A percentile compares a stretch with the other conserved stretches of the same genome.
These are phyloP conservation scores for Tridacna gigas DNA, from an alignment of 2,888 invertebrate species.

Conservation along the genomic window DNA sequence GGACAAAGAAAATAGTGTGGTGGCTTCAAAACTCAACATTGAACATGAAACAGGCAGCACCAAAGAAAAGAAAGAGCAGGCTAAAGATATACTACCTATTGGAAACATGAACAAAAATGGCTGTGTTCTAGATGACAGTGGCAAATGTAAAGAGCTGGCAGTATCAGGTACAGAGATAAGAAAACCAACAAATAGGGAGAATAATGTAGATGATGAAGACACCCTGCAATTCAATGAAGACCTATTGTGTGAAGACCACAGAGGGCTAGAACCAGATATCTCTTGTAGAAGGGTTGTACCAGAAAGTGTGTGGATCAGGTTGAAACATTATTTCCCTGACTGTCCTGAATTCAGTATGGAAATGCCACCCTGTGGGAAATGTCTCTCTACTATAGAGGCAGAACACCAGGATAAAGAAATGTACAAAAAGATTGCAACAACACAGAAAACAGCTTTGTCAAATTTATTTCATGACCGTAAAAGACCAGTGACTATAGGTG, in stretches of 20 bases:
- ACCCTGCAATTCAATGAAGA: conserved; percentile 87
- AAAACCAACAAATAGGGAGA: not conserved
- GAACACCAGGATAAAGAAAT: conserved; percentile 65
- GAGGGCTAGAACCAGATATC: conserved; percentile 84
- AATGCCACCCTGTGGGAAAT: conserved; percentile 75
- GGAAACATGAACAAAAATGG: not conserved
- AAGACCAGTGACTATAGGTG: conserved; percentile 78
- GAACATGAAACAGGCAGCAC: no score
- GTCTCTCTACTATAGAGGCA: conserved; percentile 71
- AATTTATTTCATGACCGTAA: conserved; percentile 84
- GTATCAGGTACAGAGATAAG: not conserved
- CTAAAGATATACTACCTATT: not conserved
- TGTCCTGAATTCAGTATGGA: conserved; percentile 77
- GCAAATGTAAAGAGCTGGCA: not conserved
- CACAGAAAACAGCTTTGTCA: conserved; percentile 83
- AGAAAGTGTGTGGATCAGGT: conserved; percentile 86
- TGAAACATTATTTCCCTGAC: conserved; percentile 86
- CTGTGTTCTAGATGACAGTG: not conserved
- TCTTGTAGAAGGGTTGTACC: conserved; percentile 86
- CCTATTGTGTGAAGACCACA: conserved; percentile 86
- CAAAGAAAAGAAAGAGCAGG: not conserved
- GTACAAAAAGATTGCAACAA: conserved; percentile 74
- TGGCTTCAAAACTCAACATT: not conserved
- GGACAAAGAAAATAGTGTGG: no score
- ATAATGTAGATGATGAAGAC: conserved; percentile 69